A percentile compares a stretch with the other conserved stretches of the same genome.
Evolutionary conservation across 1,140 invertebrate species (phyloP).

Genomic region (Reticulitermes speratus): DNA sequence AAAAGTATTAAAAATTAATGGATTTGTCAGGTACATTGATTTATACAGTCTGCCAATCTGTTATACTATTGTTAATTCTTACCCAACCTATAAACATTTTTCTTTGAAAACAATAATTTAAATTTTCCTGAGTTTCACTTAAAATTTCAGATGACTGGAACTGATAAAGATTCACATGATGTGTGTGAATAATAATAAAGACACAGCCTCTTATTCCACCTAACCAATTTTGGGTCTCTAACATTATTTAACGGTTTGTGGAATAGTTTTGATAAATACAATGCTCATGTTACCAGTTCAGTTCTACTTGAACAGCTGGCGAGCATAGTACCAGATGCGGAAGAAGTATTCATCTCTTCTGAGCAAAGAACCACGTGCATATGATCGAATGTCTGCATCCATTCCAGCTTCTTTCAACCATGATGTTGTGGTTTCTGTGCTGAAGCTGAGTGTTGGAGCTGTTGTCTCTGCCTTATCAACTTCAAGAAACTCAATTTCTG

Average conservation of each 20-base stretch:
- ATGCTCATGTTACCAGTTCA: not conserved
- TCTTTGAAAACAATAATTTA: not conserved
- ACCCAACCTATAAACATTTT: not conserved
- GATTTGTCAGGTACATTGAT: not conserved
- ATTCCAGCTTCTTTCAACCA: constrained; percentile 89
- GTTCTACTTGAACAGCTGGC: constrained; percentile 73
- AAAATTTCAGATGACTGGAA: constrained; percentile 19
- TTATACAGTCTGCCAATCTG: constrained; percentile 10
- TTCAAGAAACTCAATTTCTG: constrained; percentile 55
- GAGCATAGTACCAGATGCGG: constrained; percentile 84
- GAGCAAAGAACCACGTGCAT: constrained; percentile 76
- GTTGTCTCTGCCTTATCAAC: constrained; percentile 38
- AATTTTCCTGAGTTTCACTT: constrained; percentile 1
- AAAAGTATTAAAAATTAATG: not conserved
- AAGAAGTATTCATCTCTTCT: constrained; percentile 92
- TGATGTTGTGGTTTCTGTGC: constrained; percentile 87
- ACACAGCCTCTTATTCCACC: constrained; percentile 9
- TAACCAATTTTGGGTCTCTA: not conserved
- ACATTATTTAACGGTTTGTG: constrained; percentile 20
- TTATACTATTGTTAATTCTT: not conserved
- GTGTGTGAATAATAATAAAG: not conserved
- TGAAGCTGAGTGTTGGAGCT: constrained; percentile 70
- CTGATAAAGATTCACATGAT: constrained; percentile 20
- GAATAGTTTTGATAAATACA: not conserved
- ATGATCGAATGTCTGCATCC: constrained; percentile 88